Evolutionary conservation across 2,888 invertebrate species (phyloP), one percentile per base, ranked within the genome.

Genomic region (Atethmia centrago): DNA sequence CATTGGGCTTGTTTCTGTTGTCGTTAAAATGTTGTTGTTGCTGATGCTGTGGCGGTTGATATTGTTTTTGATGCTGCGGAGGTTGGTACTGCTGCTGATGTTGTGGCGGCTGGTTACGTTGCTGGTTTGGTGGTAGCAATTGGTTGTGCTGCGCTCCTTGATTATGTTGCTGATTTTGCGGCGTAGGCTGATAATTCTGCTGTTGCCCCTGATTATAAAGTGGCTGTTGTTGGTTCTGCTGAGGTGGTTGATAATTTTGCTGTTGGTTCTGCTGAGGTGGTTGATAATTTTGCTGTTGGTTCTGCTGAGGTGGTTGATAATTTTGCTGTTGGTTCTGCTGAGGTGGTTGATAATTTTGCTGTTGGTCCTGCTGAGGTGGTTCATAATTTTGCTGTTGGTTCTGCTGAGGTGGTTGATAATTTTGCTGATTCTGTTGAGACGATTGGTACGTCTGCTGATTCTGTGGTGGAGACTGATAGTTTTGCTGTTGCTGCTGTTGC

Each of bases 21-120:
- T 83, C 84, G 21, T 73, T 83, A 51, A 74, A 85, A 56, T 63
- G 69, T 9, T 66, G 68, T 31, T 74, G 72, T 49, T 62, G 40
- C 10, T 70, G 68, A 58, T 63, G 55, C 55, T 68, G 70, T 74
- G 64, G 42, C 42, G 67, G 68, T 58, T 71, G 67, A 16, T 74
- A 79, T 55, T 84, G 83, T 42, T 56, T 69, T 25, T 80, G 78
- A 49, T 81, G 84, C 14, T 74, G 79, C n/a, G 61, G 61, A 12
- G 71, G 71, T 56, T 81, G 68, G 31, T 45, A 64, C n/a, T 59
- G 80, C 62, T 49, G 67, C 45, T 79, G 79, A 21, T 71, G 63
- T 14, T 47, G 81, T 4, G 56, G 51, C 10, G 36, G 58, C 56
- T 69, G 82, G 42, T 59, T 63, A 16, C 71, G 82, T 51, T 66